Evolutionary conservation across 2,113 vertebrate genomes (phyloP), one percentile per base, ranked within the genome.

Genomic region (Plecturocebus donacophilus): DNA sequence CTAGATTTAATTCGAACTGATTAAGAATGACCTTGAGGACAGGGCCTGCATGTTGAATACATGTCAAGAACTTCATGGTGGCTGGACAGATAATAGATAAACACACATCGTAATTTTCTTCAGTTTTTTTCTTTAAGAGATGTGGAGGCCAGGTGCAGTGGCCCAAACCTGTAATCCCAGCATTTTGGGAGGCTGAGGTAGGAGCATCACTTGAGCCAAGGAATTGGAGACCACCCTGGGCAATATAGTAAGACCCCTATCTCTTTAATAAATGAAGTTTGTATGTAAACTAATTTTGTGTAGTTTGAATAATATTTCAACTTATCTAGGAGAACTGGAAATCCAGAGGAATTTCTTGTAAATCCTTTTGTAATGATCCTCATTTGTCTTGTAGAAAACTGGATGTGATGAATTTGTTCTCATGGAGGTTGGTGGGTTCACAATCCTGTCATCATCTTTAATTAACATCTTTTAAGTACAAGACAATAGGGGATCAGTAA

Each of bases 1-100:
- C 13, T 95, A 70, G 21, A 45, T 95, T 95, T 97, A 93, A 85
- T 95, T 96, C 90, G 42, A 95, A 54, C n/a, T 87, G 61, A 68
- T 94, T 94, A 75, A 73, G 79, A 96, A 52, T 84, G 58, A 90
- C 66, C 61, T 84, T 85, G 45, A 95, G 64, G 75, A 76, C 17
- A 75, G 85, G 35, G 45, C 40, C 52, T 96, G 3, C 54, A 20
- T 76, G 20, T 89, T 88, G 64, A 38, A 45, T 71, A 13, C 71
- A 58, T n/a, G 25, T 96, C 70, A 75, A 75, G 82, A 92, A 87
- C n/a, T 58, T 45, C 87, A 5, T 83, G 40, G n/a, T 95, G 52
- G 40, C 52, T 66, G 42, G 23, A 49, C 17, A 68, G 82, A 79
- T 90, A 47, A 42, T 88, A 94, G 90, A 70, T 86, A 54, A 3